Base-by-base conservation (phyloP, 2,888 invertebrate genomes). In the Polyommatus icarus region DNA sequence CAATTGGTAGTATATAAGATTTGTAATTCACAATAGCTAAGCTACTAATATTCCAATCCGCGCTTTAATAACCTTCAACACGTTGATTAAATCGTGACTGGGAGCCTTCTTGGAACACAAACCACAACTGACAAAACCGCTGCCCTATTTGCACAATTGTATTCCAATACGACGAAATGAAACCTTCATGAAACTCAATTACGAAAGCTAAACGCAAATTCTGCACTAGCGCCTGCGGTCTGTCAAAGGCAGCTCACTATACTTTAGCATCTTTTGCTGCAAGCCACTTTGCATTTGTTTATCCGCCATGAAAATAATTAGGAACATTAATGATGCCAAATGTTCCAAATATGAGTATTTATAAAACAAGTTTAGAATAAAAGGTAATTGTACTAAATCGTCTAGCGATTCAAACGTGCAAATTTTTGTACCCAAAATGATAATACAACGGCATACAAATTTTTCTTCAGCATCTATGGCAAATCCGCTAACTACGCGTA, bases 221-320 rank as follows among this genome's bases (percentile, higher is more conserved):
- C 77, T 78, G 75, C 79, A 80, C 80, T 83, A 83, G 83, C 81
- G 83, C 86, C 86, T 87, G 87, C 80, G 86, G 86, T 87, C 84
- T 84, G 84, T 86, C 86, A 86, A 86, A 87, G 84, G 84, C 82
- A 84, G 85, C 85, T 54, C 50, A 29, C 36, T 24, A 36, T 50
- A 83, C 76, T 50, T 76, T 87, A 85, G 82, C 82, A 80, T 82
- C 84, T 79, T 67, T 67, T 67, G 67, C 24, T 57, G 54, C 78
- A 7, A 61, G 67, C 46, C 61, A 67, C 46, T 40, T 32, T 61
- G 36, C 40, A 24, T 32, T 18, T 32, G n/a, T 76, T 54, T 54
- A 6, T 18, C 18, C 18, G 20, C 29, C 32, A 67, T 29, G 8
- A 20, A 1, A 8, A 59, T 59, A 20, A n/a, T 59, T 59, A 59